Conservation (phyloP, 2,797 vertebrate species). For the Acomys russatus region DNA sequence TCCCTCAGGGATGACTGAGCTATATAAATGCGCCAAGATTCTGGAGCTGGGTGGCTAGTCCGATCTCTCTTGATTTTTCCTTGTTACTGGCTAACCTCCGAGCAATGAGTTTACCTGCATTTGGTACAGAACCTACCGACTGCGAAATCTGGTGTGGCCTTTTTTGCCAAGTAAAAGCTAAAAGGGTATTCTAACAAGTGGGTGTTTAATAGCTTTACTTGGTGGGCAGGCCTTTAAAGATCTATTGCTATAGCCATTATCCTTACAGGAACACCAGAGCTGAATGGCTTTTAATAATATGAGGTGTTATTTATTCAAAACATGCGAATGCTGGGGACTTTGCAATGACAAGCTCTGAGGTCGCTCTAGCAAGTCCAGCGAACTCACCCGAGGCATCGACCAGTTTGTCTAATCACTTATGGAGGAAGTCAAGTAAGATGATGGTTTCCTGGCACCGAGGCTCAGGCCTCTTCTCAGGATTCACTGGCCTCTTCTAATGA, state of each 20-base stretch:
- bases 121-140: neutral
- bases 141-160: neutral
- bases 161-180: neutral
- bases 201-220: neutral
- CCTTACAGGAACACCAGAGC: neutral
- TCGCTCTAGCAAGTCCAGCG: neutral
- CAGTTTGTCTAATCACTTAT: neutral
- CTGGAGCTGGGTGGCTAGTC: neutral
- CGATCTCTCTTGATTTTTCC: slow-evolving; percentile 3
- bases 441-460: neutral
- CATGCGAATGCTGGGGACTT: neutral
- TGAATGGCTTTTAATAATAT: neutral
- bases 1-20: neutral
- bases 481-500: neutral
- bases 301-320: neutral
- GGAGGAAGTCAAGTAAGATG: neutral
- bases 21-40: neutral
- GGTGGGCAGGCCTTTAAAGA: neutral
- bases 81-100: neutral
- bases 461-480: neutral
- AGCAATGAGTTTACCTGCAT: neutral
- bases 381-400: neutral
- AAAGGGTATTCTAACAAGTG: neutral
- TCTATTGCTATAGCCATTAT: neutral
- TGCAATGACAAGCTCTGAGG: neutral